These are phyloP conservation scores for Xyliphius kryptos DNA, from an alignment of 2,113 vertebrate species.

Conservation along the genomic window DNA sequence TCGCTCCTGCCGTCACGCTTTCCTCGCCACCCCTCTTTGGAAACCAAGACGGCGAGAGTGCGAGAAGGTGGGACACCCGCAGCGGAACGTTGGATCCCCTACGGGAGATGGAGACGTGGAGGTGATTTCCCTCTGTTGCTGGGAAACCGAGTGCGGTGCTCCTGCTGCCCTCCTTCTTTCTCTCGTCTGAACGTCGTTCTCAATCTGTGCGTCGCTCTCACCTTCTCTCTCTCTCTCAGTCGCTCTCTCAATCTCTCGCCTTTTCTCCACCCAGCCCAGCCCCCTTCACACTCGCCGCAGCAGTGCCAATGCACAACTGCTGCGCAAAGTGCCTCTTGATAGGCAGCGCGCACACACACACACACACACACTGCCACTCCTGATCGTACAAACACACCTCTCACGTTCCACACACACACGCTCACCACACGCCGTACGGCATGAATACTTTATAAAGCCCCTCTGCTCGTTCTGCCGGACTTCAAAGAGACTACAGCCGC, in stretches of 20 bases:
- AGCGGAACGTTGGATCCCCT: constrained; percentile 38
- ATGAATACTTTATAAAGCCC: constrained; percentile 60
- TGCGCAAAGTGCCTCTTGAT: constrained; percentile 40
- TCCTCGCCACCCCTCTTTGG: constrained; percentile 17
- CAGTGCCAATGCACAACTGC: constrained; percentile 48
- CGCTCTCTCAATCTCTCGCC: constrained; percentile 23
- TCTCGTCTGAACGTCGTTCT: constrained; percentile 44
- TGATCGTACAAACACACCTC: constrained; percentile 13
- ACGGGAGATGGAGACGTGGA: constrained; percentile 28
- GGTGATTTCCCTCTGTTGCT: constrained; percentile 54
- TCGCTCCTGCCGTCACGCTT: neutral
- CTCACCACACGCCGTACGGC: constrained; percentile 25
- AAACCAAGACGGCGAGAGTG: constrained; percentile 34
- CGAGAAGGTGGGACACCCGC: constrained; percentile 33
- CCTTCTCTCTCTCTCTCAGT: constrained; percentile 31
- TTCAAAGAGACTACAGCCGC: constrained; percentile 49
- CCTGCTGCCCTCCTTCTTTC: constrained; percentile 32
- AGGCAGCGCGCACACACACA: constrained; percentile 27
- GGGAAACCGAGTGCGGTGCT: constrained; percentile 55
- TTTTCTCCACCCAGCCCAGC: constrained; percentile 37
- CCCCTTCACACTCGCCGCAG: constrained; percentile 42
- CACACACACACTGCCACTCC: constrained; percentile 20
- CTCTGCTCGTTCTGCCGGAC: constrained; percentile 44
- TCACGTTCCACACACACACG: constrained; percentile 32
- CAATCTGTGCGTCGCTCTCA: constrained; percentile 42